A percentile compares a stretch with the other conserved stretches of the same genome.
These are phyloP conservation scores for Microctenopoma steveboyesi DNA, from an alignment of 2,797 vertebrate species.

Conservation along the genomic window DNA sequence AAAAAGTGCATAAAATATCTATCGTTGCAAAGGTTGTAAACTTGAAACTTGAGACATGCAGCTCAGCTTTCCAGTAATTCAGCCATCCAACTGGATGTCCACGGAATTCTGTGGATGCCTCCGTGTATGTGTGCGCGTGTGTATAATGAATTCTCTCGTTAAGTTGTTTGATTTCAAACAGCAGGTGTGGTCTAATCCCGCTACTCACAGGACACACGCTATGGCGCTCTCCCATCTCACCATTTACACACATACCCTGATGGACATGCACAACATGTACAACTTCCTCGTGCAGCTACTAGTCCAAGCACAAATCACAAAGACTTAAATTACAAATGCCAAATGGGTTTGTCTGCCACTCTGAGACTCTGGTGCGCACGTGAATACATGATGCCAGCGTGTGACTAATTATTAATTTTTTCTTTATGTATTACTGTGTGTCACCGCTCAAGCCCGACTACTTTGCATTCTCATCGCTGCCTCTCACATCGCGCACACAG, in stretches of 20 bases:
- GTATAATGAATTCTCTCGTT: conserved; percentile 7
- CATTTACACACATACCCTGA: conserved; percentile 7
- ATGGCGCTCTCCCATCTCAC: conserved; percentile 9
- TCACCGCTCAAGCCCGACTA: conserved; percentile 61
- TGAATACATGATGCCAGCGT: conserved; percentile 40
- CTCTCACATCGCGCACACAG: conserved; percentile 52
- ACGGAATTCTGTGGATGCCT: neutral
- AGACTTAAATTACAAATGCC: conserved; percentile 24
- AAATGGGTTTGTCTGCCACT: conserved; percentile 36
- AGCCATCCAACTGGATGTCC: conserved; percentile 1
- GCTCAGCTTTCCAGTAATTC: neutral
- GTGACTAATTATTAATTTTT: conserved; percentile 72
- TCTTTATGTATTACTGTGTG: conserved; percentile 61
- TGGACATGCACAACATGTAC: conserved; percentile 11
- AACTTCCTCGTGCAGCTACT: conserved; percentile 20
- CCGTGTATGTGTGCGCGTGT: neutral
- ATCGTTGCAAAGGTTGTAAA: neutral
- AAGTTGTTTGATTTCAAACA: conserved; percentile 49
- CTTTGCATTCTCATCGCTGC: conserved; percentile 62
- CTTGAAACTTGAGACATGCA: neutral
- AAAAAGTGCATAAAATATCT: too few relatives aligned
- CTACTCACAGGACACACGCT: conserved; percentile 25
- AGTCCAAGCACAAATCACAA: conserved; percentile 17
- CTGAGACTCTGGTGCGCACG: conserved; percentile 16
- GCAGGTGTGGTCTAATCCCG: conserved; percentile 49